Conservation (phyloP, 2,888 invertebrate species). For the Laspeyria flexula region DNA sequence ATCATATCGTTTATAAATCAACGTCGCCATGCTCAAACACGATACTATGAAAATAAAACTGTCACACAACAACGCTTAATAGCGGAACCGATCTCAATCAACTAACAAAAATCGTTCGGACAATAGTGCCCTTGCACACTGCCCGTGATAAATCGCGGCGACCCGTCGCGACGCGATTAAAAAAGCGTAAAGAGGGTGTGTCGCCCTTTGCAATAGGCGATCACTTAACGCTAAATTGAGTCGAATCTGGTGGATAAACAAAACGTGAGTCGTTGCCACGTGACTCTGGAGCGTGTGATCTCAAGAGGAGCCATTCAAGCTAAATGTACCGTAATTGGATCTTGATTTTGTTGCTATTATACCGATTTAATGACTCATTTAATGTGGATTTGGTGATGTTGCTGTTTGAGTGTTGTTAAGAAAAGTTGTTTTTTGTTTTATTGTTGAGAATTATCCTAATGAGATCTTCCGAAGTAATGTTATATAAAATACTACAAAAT, state of each 20-base stretch:
- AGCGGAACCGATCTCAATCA: slow-evolving; percentile 73
- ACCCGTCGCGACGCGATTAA: slow-evolving; percentile 67
- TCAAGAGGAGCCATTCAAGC: slow-evolving; percentile 66
- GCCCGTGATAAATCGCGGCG: slow-evolving; percentile 66
- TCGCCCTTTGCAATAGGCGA: slow-evolving; percentile 64
- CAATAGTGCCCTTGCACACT: slow-evolving; percentile 64
- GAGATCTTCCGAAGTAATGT: neutral
- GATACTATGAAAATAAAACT: slow-evolving; percentile 41
- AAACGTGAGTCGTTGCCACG: slow-evolving; percentile 69
- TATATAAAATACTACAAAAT: neutral
- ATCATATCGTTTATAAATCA: slow-evolving; percentile 39
- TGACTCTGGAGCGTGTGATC: slow-evolving; percentile 55
- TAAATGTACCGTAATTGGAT: slow-evolving; percentile 81
- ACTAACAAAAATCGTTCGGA: slow-evolving; percentile 49
- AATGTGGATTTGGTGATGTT: slow-evolving; percentile 20
- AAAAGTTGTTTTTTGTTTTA: neutral
- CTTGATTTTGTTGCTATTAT: slow-evolving; percentile 67
- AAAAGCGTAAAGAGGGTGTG: slow-evolving; percentile 70
- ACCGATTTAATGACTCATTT: slow-evolving; percentile 54
- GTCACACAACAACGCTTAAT: slow-evolving; percentile 53
- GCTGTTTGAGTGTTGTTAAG: slow-evolving; percentile 9
- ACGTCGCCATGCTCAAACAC: slow-evolving; percentile 22
- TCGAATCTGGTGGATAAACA: slow-evolving; percentile 77
- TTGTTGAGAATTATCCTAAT: slow-evolving; percentile 12
- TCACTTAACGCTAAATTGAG: slow-evolving; percentile 80